Evolutionary conservation across 30 jellyfish, hydroid and myxozoan genomes (phyloP).

Genomic region (Nemopilema nomurai): DNA sequence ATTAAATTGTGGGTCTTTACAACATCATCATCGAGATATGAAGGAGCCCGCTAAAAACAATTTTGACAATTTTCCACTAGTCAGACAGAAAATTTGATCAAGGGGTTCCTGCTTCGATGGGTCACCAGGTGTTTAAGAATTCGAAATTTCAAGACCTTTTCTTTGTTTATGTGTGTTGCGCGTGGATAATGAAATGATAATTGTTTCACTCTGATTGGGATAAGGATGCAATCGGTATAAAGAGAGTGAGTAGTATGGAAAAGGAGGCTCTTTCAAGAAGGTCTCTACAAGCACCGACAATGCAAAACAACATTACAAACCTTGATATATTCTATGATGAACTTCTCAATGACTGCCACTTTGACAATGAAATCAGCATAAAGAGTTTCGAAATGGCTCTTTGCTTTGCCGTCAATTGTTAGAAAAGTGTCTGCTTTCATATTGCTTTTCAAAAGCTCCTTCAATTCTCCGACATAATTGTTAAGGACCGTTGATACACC

Average conservation of each 20-base stretch:
- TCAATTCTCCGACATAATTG: conserved; percentile 14
- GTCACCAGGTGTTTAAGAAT: too few species aligned
- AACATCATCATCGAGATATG: too few species aligned
- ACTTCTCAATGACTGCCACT: conserved; percentile 34
- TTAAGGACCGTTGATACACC: conserved; percentile 22
- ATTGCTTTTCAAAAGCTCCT: conserved; percentile 13
- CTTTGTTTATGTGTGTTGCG: too few species aligned
- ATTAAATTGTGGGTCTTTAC: too few species aligned
- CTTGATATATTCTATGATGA: conserved; percentile 50
- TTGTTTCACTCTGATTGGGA: too few species aligned
- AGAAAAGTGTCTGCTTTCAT: conserved; percentile 15
- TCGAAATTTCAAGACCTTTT: too few species aligned
- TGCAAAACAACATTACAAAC: conserved; percentile 17
- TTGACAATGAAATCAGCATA: conserved; percentile 43
- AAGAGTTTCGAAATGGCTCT: conserved; percentile 44
- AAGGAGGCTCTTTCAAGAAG: not conserved
- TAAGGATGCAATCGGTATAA: too few species aligned
- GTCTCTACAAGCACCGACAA: not conserved
- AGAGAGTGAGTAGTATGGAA: not conserved
- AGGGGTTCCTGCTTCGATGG: too few species aligned
- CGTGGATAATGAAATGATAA: too few species aligned
- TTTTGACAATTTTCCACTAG: too few species aligned
- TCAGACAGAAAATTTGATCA: too few species aligned
- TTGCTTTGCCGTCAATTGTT: conserved; percentile 48
- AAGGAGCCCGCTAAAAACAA: too few species aligned